Percentiles rank a stretch among this genome's conserved stretches.
phyloP scores from a whole-genome alignment of 2,113 vertebrate genomes.

The Cynoglossus semilaevis region DNA sequence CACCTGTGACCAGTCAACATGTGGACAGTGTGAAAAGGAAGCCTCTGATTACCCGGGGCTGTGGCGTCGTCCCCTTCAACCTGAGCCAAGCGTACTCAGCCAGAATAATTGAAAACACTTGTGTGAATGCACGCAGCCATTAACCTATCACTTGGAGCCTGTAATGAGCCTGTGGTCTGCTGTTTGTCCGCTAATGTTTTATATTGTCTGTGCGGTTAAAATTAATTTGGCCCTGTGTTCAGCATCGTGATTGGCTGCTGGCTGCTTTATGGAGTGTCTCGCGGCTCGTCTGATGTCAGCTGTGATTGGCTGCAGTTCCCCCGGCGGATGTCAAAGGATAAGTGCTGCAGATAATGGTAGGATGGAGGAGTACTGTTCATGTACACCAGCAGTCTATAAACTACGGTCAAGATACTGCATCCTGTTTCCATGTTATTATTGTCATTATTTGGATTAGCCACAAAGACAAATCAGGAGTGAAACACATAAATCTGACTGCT shows the following conservation, averaged over 20 bases:
- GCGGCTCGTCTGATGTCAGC: too few species aligned
- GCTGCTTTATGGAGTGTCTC: neutral
- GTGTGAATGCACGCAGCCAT: neutral
- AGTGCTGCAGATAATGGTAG: too few species aligned
- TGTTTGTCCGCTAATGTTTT: neutral
- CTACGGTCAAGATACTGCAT: too few species aligned
- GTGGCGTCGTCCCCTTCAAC: neutral
- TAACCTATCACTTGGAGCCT: neutral
- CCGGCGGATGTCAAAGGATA: too few species aligned
- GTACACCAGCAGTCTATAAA: too few species aligned
- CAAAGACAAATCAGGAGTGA: too few species aligned
- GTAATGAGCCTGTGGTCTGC: neutral
- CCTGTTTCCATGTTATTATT: too few species aligned
- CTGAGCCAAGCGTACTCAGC: neutral
- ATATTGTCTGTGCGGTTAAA: neutral
- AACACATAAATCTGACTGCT: too few species aligned
- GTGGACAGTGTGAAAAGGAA: neutral
- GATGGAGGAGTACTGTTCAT: too few species aligned
- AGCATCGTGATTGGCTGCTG: neutral
- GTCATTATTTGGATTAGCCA: too few species aligned
- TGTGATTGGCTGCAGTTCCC: neutral
- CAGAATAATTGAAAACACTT: constrained; percentile 1
- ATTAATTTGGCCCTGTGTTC: neutral
- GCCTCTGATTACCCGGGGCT: neutral
- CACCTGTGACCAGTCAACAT: neutral